These are phyloP conservation scores for Leptopilina myrica DNA, from an alignment of 2,888 invertebrate species.

Conservation along the genomic window DNA sequence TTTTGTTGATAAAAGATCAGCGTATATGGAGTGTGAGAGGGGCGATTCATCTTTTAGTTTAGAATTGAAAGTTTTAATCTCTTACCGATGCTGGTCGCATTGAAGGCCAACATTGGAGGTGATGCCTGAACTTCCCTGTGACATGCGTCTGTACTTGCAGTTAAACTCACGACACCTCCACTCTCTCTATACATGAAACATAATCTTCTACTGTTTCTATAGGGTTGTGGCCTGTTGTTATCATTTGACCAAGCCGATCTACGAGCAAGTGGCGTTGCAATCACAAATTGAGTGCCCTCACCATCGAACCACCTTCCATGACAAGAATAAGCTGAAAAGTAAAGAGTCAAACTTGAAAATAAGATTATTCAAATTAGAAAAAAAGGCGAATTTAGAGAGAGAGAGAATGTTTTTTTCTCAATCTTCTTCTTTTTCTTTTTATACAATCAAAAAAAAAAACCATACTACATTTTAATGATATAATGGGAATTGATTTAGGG, in stretches of 20 bases:
- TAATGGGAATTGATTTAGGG: conserved; percentile 28
- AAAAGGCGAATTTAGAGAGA: neutral
- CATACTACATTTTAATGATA: neutral
- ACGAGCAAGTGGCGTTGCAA: conserved; percentile 84
- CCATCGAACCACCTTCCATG: conserved; percentile 89
- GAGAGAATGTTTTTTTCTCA: neutral
- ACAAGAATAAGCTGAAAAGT: conserved; percentile 88
- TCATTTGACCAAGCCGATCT: conserved; percentile 78
- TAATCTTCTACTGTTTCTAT: conserved; percentile 79
- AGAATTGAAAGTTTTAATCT: conserved; percentile 43
- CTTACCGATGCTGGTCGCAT: conserved; percentile 84
- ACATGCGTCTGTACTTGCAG: conserved; percentile 75
- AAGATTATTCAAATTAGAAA: conserved; percentile 17
- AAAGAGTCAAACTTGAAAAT: conserved; percentile 24
- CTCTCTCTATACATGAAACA: conserved; percentile 87
- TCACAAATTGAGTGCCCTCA: conserved; percentile 91
- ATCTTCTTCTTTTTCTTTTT: neutral
- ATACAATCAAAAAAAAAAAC: conserved; percentile 7
- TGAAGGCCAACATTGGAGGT: conserved; percentile 80
- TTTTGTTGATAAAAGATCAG: conserved; percentile 17
- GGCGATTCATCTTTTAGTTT: neutral
- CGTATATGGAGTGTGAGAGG: neutral
- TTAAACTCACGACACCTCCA: conserved; percentile 74
- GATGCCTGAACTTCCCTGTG: conserved; percentile 72
- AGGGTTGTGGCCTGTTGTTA: conserved; percentile 73